Evolutionary conservation across 2,888 invertebrate species (phyloP).

Genomic region (Dynastes hyllus): DNA sequence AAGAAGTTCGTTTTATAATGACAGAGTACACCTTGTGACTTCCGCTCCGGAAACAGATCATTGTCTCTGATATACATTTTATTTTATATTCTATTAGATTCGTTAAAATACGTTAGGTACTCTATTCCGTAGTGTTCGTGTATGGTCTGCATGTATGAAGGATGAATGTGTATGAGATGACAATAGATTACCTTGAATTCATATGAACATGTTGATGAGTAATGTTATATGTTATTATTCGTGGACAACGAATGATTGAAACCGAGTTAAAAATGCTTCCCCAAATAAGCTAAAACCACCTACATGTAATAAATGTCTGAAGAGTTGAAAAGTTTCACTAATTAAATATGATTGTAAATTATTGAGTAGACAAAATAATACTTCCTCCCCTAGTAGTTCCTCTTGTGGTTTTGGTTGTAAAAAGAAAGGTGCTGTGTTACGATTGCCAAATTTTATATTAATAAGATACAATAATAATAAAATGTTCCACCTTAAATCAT

Average conservation of each 20-base stretch:
- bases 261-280: too few species aligned
- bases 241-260: neutral
- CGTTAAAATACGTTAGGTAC: slow-evolving; percentile 36
- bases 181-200: neutral
- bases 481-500: too few species aligned
- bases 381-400: too few species aligned
- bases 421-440: too few species aligned
- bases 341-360: too few species aligned
- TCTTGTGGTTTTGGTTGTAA: too few species aligned
- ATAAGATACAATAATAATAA: too few species aligned
- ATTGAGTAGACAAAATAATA: too few species aligned
- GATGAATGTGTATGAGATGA: neutral
- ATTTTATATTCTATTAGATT: slow-evolving; percentile 52
- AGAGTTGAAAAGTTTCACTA: too few species aligned
- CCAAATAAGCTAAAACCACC: too few species aligned
- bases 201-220: neutral
- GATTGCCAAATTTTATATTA: too few species aligned
- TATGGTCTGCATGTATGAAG: neutral
- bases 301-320: too few species aligned
- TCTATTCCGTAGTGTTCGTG: neutral
- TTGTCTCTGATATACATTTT: slow-evolving; percentile 63
- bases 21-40: slow-evolving; percentile 65
- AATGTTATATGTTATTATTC: neutral
- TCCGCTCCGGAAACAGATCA: slow-evolving; percentile 68
- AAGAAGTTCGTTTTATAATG: slow-evolving; percentile 64